phyloP scores from a whole-genome alignment of 2,797 vertebrate species.

The Anniella stebbinsi region DNA sequence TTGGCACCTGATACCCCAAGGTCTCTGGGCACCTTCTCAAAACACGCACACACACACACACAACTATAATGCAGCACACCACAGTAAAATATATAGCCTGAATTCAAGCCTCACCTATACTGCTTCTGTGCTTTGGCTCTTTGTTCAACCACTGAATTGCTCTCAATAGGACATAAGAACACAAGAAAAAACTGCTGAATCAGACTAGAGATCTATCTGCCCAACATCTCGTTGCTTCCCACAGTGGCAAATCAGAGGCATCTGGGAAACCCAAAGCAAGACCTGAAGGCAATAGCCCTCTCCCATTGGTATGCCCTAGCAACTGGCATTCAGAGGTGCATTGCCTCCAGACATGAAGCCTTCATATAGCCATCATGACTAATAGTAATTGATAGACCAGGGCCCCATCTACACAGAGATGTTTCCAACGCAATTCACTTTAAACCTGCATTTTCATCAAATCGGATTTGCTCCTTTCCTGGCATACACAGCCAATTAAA shows the following conservation, averaged over 20 bases:
- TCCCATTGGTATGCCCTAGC: neutral
- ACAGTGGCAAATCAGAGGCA: neutral
- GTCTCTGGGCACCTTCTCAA: conserved; percentile 14
- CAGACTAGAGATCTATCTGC: neutral
- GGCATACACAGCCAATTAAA: too few species aligned
- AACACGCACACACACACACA: neutral
- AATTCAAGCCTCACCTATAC: neutral
- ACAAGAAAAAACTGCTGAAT: neutral
- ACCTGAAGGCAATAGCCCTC: neutral
- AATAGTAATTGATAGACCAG: too few species aligned
- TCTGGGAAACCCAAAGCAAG: neutral
- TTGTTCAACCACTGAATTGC: neutral
- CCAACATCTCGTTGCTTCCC: neutral
- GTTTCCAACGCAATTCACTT: too few species aligned
- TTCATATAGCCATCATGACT: too few species aligned
- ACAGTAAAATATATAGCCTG: neutral
- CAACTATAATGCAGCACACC: neutral
- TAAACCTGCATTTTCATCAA: too few species aligned
- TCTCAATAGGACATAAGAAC: neutral
- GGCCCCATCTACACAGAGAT: too few species aligned
- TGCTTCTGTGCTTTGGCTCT: neutral
- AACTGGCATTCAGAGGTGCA: neutral
- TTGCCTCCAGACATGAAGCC: neutral
- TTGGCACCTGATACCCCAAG: neutral
- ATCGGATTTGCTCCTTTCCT: too few species aligned